Evolutionary conservation across 2,797 vertebrate genomes (phyloP).

Genomic region (Helostoma temminkii): DNA sequence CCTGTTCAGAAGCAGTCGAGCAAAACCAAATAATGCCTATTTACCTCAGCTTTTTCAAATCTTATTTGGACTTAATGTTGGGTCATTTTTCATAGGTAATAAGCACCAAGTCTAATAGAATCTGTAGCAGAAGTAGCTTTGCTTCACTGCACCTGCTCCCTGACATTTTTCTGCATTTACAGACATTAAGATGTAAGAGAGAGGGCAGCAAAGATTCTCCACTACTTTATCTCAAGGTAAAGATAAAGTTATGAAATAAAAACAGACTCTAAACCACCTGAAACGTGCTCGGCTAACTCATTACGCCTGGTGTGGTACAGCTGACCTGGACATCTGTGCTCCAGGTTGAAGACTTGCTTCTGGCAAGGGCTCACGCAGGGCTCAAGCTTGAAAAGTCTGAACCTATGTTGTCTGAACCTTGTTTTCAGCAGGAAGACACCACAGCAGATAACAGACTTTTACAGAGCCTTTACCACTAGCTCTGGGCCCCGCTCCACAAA

Average conservation of each 20-base stretch:
- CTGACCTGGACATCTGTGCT: conserved; percentile 10
- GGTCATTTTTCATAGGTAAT: conserved; percentile 12
- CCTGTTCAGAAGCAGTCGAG: background rate
- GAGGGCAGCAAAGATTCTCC: background rate
- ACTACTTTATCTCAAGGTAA: conserved; percentile 2
- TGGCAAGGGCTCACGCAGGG: conserved; percentile 3
- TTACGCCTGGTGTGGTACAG: conserved; percentile 9
- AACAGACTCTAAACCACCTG: background rate
- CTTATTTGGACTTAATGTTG: conserved; percentile 12
- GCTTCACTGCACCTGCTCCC: conserved; percentile 14
- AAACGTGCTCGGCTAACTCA: conserved; percentile 8
- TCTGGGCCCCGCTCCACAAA: conserved; percentile 14
- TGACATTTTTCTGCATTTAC: conserved; percentile 4
- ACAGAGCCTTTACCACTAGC: conserved; percentile 8
- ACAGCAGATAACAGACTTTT: conserved; percentile 14
- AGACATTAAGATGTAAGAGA: background rate
- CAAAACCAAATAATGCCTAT: conserved; percentile 21
- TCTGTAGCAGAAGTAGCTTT: conserved; percentile 3
- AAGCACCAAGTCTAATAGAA: conserved; percentile 14
- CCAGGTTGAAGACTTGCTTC: conserved; percentile 14
- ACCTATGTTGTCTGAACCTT: background rate
- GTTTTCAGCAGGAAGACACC: conserved; percentile 1
- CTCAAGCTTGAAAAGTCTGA: conserved; percentile 25
- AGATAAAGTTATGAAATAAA: background rate
- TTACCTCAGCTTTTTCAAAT: background rate